Evolutionary conservation across 2,797 vertebrate genomes (phyloP), one percentile per base, ranked within the genome.

Genomic region (Schizopygopsis malacanthus): DNA sequence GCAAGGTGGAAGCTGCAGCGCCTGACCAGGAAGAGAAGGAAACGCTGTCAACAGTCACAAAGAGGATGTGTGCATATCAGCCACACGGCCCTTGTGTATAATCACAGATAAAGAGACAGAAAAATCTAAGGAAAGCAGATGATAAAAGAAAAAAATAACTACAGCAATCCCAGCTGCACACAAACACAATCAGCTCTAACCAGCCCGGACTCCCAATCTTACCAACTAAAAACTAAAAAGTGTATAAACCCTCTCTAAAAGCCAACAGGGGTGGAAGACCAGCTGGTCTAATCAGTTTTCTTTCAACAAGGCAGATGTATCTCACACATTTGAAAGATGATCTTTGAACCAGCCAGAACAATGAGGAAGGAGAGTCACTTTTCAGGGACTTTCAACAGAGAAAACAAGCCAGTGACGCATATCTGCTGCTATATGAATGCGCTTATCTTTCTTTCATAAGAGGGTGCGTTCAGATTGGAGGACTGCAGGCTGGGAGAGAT

Each of bases 21-120:
- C 71, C 63, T 86, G 75, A 63, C 59, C 80, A 78, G 85, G 73
- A 85, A 88, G 78, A 85, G 52, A 80, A 88, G 87, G 87, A 89
- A 88, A 78, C 25, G 11, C 75, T 47, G 61, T 71, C 79, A 63
- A 61, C 69, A 28, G 33, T 33, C 77, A 39, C 54, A 56, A 79
- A 87, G 77, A 85, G 52, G 61, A 78, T 79, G 56, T 82, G 76
- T 69, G n/a, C 56, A 65, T 82, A 69, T 50, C 71, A 69, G 75
- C 73, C 50, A 84, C 65, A 84, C 2, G 18, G 22, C 45, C 45
- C 81, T 80, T 28, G 37, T 54, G 79, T 65, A 73, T 28, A 20
- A 45, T 15, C 43, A 33, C 85, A 75, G 79, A 72, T 81, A 84
- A 56, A 85, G 75, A 71, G 13, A 71, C 39, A 33, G n/a, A 50